Base-by-base conservation (phyloP, 2,888 invertebrate genomes). In the Ectemnius continuus region DNA sequence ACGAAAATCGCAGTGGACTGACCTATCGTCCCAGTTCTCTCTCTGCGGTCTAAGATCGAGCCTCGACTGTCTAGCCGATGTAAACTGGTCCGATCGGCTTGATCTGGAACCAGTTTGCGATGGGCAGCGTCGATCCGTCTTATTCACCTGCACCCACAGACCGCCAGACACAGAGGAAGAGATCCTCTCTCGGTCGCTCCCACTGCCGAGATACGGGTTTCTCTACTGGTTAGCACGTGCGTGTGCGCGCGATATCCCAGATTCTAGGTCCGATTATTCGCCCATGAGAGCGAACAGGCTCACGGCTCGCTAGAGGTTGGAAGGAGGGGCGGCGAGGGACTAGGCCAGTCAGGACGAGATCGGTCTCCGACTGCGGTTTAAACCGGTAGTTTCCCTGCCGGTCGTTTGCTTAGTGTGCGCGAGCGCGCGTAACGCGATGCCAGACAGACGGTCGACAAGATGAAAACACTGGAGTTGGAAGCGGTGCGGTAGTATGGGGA, bases 21-120 rank as follows among this genome's bases (percentile, higher is more conserved):
- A 81, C 77, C 77, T 67, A 78, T 76, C 71, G 80, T 82, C 47
- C 82, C 64, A 78, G 57, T 82, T 82, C 71, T 48, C 71, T 48
- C 28, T 16, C 28, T 63, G 56, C 61, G 65, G 45, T 72, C 67
- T 69, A 68, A 58, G 71, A 78, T 73, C 73, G 56, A 8, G 16
- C 66, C 60, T 75, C 65, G 52, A 52, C 8, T 36, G 75, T 76
- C 75, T 79, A 76, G 83, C 72, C 75, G 36, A 57, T 56, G 66
- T 68, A 70, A 81, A 83, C 83, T 83, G 83, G 83, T 83, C 75
- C 82, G 80, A 82, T 80, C 76, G 67, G 67, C n/a, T 68, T 68
- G 78, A 70, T 78, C 70, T 56, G 70, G 73, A 83, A 83, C 83
- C 83, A 83, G 83, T 83, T 83, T 68, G 52, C 76, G 61, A 80